A percentile compares a stretch with the other conserved stretches of the same genome.
phyloP scores from a whole-genome alignment of 2,888 invertebrate species.

The Chloroclysta siterata region DNA sequence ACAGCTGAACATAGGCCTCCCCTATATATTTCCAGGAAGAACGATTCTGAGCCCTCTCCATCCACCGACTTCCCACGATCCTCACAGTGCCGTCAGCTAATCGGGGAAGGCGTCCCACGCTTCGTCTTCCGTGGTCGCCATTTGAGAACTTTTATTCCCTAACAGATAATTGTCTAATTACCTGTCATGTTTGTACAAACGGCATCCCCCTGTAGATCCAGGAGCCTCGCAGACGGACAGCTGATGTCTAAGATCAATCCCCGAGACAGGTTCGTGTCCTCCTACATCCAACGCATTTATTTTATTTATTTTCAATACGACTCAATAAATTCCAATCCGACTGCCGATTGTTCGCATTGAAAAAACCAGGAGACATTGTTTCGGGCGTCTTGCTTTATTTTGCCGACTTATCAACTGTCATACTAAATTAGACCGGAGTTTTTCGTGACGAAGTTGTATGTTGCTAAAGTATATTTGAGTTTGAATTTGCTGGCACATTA shows the following conservation, averaged over 20 bases:
- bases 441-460: slow-evolving; percentile 49
- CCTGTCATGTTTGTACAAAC: not conserved
- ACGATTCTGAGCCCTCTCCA: too few species aligned
- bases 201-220: slow-evolving; percentile 49
- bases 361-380: slow-evolving; percentile 70
- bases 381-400: slow-evolving; percentile 47
- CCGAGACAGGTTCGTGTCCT: slow-evolving; percentile 65
- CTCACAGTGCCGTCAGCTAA: too few species aligned
- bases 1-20: too few species aligned
- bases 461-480: slow-evolving; percentile 18
- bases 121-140: too few species aligned
- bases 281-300: slow-evolving; percentile 50
- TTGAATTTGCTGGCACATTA: not conserved
- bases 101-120: too few species aligned
- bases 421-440: slow-evolving; percentile 60
- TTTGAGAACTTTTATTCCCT: too few species aligned
- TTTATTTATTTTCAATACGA: slow-evolving; percentile 74
- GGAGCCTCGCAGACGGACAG: slow-evolving; percentile 68
- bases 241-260: slow-evolving; percentile 80
- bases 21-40: too few species aligned
- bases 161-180: too few species aligned
- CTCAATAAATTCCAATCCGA: slow-evolving; percentile 79
- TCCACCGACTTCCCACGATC: too few species aligned
- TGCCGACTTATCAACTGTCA: slow-evolving; percentile 55
- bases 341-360: slow-evolving; percentile 71